Evolutionary conservation across 1,140 invertebrate genomes (phyloP).

Genomic region (Lordiphosa mommai): DNA sequence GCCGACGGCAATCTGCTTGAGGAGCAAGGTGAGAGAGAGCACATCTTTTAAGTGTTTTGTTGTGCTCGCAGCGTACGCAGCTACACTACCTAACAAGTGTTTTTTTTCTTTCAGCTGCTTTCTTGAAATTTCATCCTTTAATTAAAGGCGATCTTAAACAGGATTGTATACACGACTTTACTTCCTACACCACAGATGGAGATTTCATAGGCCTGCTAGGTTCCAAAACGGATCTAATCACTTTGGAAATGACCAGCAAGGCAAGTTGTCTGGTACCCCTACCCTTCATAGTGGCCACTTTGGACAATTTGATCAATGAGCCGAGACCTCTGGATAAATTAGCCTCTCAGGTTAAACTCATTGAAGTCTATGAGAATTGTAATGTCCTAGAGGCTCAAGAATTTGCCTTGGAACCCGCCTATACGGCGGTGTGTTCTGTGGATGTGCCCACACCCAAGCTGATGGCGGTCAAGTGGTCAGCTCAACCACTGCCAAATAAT

Average conservation of each 20-base stretch:
- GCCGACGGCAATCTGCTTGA: conserved; percentile 14
- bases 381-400: conserved; percentile 49
- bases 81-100: neutral
- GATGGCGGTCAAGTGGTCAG: conserved; percentile 19
- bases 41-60: too few relatives aligned
- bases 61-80: conserved; percentile 44
- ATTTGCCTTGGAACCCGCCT: conserved; percentile 34
- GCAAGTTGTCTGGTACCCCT: conserved; percentile 2
- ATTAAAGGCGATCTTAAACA: conserved; percentile 25
- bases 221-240: conserved; percentile 30
- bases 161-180: conserved; percentile 42
- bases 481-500: conserved; percentile 15
- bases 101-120: neutral
- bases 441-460: conserved; percentile 21
- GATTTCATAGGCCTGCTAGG: conserved; percentile 33
- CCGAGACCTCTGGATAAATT: conserved; percentile 33
- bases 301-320: neutral
- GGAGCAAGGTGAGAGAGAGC: conserved; percentile 34
- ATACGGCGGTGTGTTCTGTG: conserved; percentile 27
- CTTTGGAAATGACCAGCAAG: conserved; percentile 45
- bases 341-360: conserved; percentile 26
- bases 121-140: conserved; percentile 19
- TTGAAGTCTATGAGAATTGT: conserved; percentile 28
- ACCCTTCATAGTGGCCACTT: conserved; percentile 28
- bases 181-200: conserved; percentile 11